Evolutionary conservation across 1,140 invertebrate species (phyloP).

Genomic region (Pachyrhynchus sulphureomaculatus): DNA sequence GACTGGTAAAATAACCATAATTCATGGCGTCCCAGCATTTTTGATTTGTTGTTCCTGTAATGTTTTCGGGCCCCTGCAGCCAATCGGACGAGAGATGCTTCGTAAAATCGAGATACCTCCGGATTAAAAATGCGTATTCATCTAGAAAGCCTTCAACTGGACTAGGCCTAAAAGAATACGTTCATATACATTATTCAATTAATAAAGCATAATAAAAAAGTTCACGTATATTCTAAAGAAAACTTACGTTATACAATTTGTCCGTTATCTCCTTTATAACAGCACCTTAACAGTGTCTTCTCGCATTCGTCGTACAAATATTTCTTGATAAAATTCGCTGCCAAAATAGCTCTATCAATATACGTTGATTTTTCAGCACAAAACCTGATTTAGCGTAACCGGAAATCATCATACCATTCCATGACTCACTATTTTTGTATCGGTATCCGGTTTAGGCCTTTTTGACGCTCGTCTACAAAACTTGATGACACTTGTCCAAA

Average conservation of each 20-base stretch:
- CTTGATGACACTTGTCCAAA: conserved; percentile 65
- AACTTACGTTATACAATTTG: conserved; percentile 55
- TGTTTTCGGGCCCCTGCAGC: conserved; percentile 75
- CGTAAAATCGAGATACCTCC: conserved; percentile 88
- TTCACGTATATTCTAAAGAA: no score
- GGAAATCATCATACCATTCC: conserved; percentile 92
- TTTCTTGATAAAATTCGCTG: conserved; percentile 75
- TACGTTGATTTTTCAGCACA: conserved; percentile 68
- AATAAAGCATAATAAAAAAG: not conserved
- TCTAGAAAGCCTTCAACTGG: conserved; percentile 85
- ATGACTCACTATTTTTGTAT: conserved; percentile 91
- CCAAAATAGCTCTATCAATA: conserved; percentile 70
- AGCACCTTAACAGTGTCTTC: conserved; percentile 76
- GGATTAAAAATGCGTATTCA: conserved; percentile 89
- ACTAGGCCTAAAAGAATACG: conserved; percentile 18
- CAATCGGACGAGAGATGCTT: conserved; percentile 78
- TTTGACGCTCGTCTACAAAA: conserved; percentile 70
- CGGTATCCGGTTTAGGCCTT: conserved; percentile 84
- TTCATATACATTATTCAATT: conserved; percentile 2
- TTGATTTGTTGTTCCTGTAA: conserved; percentile 80
- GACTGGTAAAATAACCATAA: conserved; percentile 78
- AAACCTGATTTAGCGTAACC: conserved; percentile 76
- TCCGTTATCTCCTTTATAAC: conserved; percentile 69
- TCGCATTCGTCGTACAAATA: conserved; percentile 69
- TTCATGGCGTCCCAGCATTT: conserved; percentile 81